phyloP scores from a whole-genome alignment of 2,888 invertebrate genomes.

The Chouioia cunea region DNA sequence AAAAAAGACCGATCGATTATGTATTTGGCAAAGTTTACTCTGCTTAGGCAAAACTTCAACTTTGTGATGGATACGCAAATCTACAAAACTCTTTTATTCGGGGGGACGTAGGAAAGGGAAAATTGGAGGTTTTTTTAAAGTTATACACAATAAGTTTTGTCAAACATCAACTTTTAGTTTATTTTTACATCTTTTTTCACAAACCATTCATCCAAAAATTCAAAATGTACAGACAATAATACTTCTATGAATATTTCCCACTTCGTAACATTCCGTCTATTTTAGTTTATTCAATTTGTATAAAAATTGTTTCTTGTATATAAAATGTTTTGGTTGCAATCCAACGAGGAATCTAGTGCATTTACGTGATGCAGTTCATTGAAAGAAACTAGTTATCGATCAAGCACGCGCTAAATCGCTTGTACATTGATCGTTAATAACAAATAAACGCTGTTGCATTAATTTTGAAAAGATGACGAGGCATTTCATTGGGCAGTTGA shows the following conservation, averaged over 20 bases:
- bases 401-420: constrained; percentile 38
- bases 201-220: constrained; percentile 41
- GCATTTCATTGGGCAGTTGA: constrained; percentile 27
- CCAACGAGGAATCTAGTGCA: constrained; percentile 30
- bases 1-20: no score
- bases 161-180: constrained; percentile 45
- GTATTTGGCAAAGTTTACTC: no score
- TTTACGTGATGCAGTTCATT: constrained; percentile 16
- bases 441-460: constrained; percentile 6
- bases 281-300: constrained; percentile 49
- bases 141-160: constrained; percentile 21
- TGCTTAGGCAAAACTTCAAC: no score
- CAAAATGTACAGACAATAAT: constrained; percentile 42
- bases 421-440: not conserved
- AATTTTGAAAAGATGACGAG: constrained; percentile 19
- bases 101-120: no score
- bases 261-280: constrained; percentile 19
- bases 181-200: constrained; percentile 38
- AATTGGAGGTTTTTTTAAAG: not conserved
- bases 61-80: no score
- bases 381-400: constrained; percentile 19
- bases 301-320: constrained; percentile 55
- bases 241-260: constrained; percentile 32
- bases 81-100: no score
- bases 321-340: constrained; percentile 55